These are phyloP conservation scores for Onchidella celtica DNA, from an alignment of 2,888 invertebrate species.

Conservation along the genomic window DNA sequence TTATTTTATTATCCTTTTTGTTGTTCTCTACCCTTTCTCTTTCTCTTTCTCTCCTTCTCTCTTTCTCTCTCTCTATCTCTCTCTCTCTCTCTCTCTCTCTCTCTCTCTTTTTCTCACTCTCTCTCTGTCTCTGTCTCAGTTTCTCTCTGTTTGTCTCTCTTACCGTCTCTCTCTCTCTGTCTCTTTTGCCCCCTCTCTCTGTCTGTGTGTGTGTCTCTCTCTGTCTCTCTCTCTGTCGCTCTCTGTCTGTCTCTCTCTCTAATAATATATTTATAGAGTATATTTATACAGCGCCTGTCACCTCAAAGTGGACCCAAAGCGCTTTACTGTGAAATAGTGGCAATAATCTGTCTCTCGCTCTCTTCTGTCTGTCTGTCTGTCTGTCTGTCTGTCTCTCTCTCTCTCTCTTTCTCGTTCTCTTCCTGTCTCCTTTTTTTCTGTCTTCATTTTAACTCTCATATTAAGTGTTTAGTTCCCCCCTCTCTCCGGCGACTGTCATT, in stretches of 20 bases:
- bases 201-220: neutral
- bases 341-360: neutral
- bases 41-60: neutral
- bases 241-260: neutral
- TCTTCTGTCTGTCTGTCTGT: neutral
- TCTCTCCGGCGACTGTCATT: neutral
- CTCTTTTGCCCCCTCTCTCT: neutral
- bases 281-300: too few species aligned
- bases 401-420: neutral
- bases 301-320: too few species aligned
- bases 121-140: neutral
- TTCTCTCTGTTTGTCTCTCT: neutral
- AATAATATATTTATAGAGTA: too few species aligned
- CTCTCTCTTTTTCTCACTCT: neutral
- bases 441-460: neutral
- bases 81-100: slow-evolving; percentile 9
- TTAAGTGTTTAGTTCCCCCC: neutral
- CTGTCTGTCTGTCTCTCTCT: neutral
- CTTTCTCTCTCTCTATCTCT: neutral
- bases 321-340: neutral
- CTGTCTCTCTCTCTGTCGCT: neutral
- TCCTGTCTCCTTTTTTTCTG: neutral
- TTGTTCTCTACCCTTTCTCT: neutral
- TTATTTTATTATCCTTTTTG: neutral
- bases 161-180: neutral